A percentile compares a stretch with the other conserved stretches of the same genome.
These are phyloP conservation scores for Philereme transversata DNA, from an alignment of 2,888 invertebrate genomes.

Conservation along the genomic window DNA sequence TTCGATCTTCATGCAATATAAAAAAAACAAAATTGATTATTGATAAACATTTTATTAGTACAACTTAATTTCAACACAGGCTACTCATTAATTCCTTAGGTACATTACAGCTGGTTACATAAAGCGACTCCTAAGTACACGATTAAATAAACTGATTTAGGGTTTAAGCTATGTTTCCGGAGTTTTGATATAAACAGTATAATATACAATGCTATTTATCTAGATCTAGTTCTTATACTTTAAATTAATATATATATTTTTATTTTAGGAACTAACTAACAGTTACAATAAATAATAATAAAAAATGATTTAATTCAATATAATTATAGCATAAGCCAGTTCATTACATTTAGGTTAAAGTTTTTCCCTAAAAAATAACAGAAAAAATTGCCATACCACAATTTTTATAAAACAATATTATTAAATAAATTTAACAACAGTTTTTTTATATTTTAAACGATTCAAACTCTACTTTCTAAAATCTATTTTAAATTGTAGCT, in stretches of 20 bases:
- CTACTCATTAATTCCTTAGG: conserved; percentile 65
- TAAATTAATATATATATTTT: conserved; percentile 1
- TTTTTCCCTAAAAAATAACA: background rate
- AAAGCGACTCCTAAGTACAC: conserved; percentile 23
- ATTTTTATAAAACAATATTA: conserved; percentile 9
- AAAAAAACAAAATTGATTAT: conserved; percentile 18
- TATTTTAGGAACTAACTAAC: conserved; percentile 3
- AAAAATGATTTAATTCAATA: background rate
- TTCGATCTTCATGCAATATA: background rate
- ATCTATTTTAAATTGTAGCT: conserved; percentile 28
- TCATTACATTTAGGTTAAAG: background rate
- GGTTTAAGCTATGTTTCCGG: conserved; percentile 40
- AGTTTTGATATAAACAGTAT: conserved; percentile 66
- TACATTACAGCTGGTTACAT: conserved; percentile 61
- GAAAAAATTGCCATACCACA: background rate
- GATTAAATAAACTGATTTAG: conserved; percentile 1
- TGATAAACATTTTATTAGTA: conserved; percentile 63
- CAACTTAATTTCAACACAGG: conserved; percentile 57
- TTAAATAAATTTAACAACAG: background rate
- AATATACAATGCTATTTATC: conserved; percentile 32
- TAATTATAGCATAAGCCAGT: no score
- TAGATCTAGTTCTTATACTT: conserved; percentile 11
- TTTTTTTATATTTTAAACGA: background rate
- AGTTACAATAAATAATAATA: background rate
- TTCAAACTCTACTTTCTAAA: conserved; percentile 39